Base-by-base conservation (phyloP, 2,113 vertebrate species). In the Orthonyx spaldingii region DNA sequence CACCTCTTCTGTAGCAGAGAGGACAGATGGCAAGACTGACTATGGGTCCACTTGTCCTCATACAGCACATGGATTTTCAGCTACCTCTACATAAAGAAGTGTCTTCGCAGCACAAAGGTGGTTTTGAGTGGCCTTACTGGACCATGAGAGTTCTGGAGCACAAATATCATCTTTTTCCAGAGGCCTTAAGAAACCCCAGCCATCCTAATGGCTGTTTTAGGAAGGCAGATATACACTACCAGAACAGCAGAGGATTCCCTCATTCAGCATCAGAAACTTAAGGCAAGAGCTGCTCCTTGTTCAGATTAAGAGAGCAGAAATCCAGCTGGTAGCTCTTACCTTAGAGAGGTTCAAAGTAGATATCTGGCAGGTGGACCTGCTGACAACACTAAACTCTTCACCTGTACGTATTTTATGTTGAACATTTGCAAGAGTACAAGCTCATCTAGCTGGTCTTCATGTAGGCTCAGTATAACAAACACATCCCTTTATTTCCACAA, bases 31-130 rank as follows among this genome's bases (percentile, higher is more conserved):
- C 23, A 21, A 18, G 77, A 27, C 2, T 35, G 61, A 68, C 72
- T 6, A 1, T 0, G 1, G 39, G 24, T 22, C 50, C 24, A 10
- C 18, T 32, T 44, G 41, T 22, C 46, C 30, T 77, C n/a, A 2
- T 6, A 21, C 1, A 13, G 32, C 35, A 47, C 0, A 2, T 3
- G 26, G 50, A 35, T 47, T 82, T 82, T 79, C 32, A 60, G 86
- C 82, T 90, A 60, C 88, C 79, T 90, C 93, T 53, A 13, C 20
- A 16, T 41, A n/a, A 82, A 63, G 6, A 68, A 35, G 2, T 16
- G 21, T 10, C n/a, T 66, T 37, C 13, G 14, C 7, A 46, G 30
- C 32, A 66, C 22, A 32, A 2, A 30, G 68, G n/a, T 32, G 33
- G n/a, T 10, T 79, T 79, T 35, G 86, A 65, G 63, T 75, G 70